Evolutionary conservation across 2,113 vertebrate genomes (phyloP).

Genomic region (Ornithorhynchus anatinus): DNA sequence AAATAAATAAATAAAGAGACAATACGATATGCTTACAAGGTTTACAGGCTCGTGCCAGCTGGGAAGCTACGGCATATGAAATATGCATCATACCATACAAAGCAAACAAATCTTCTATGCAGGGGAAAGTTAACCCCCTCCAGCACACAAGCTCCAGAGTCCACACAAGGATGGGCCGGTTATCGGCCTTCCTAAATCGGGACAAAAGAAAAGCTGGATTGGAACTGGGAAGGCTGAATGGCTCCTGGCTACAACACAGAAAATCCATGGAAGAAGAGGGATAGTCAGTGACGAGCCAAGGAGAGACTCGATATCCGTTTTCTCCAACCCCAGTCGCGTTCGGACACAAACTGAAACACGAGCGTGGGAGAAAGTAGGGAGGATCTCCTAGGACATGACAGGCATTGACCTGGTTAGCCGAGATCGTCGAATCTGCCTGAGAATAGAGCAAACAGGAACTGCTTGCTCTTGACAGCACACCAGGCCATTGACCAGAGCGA

Average conservation of each 20-base stretch:
- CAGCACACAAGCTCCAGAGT: rapidly evolving
- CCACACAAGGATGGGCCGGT: background rate
- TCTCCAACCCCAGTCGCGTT: no score
- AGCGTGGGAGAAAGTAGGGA: background rate
- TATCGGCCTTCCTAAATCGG: background rate
- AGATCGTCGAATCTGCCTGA: no score
- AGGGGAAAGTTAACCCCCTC: slow-evolving; percentile 42
- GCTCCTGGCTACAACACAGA: background rate
- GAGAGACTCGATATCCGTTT: no score
- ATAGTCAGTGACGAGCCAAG: no score
- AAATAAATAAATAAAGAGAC: slow-evolving; percentile 54
- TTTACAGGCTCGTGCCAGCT: slow-evolving; percentile 60
- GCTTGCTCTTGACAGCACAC: no score
- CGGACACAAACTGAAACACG: no score
- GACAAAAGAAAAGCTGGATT: background rate
- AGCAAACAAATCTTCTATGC: slow-evolving; percentile 21
- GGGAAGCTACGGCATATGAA: slow-evolving; percentile 58
- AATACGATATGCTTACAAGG: slow-evolving; percentile 48
- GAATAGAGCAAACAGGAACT: no score
- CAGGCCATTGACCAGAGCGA: background rate
- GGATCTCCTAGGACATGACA: no score
- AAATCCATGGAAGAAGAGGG: no score
- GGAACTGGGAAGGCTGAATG: background rate
- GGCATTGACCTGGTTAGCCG: no score
- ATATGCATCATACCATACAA: slow-evolving; percentile 56